Percentiles rank a stretch among this genome's conserved stretches.
Evolutionary conservation across 2,797 vertebrate genomes (phyloP).

Genomic region (Sebastes steindachneri): DNA sequence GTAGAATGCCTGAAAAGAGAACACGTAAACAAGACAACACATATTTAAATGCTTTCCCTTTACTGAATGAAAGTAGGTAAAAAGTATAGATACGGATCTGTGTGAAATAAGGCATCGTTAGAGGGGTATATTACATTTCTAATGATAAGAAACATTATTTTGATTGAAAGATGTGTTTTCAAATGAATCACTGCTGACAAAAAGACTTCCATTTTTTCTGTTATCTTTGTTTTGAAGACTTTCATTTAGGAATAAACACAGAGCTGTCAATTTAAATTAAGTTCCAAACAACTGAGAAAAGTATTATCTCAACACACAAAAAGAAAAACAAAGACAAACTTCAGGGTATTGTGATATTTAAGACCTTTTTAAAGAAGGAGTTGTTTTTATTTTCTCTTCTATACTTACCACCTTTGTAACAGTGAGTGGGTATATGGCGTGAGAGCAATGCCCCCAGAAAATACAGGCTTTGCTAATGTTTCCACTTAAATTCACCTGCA

Average conservation of each 20-base stretch:
- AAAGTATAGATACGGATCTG: background rate
- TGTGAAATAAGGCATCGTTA: conserved; percentile 7
- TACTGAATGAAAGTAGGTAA: background rate
- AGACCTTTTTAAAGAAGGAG: background rate
- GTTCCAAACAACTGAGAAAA: conserved; percentile 33
- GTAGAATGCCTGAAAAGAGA: conserved; percentile 45
- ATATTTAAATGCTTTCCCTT: conserved; percentile 16
- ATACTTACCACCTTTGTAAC: background rate
- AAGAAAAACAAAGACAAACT: conserved; percentile 36
- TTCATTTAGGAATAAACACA: conserved; percentile 42
- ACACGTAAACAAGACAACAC: conserved; percentile 24
- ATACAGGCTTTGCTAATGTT: conserved; percentile 60
- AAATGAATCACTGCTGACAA: conserved; percentile 21
- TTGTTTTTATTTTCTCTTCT: conserved; percentile 14
- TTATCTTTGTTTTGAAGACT: conserved; percentile 17
- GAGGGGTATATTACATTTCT: background rate
- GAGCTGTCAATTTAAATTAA: conserved; percentile 39
- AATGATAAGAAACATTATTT: conserved; percentile 14
- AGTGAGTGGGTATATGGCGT: conserved; percentile 63
- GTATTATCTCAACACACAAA: conserved; percentile 14
- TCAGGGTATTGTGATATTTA: conserved; percentile 23
- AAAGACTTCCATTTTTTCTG: conserved; percentile 5
- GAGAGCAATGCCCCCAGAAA: conserved; percentile 68
- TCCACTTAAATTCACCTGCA: conserved; percentile 79
- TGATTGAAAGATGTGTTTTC: conserved; percentile 46